Evolutionary conservation across 1,140 invertebrate genomes (phyloP), one percentile per base, ranked within the genome.

Genomic region (Schmidtea mediterranea): DNA sequence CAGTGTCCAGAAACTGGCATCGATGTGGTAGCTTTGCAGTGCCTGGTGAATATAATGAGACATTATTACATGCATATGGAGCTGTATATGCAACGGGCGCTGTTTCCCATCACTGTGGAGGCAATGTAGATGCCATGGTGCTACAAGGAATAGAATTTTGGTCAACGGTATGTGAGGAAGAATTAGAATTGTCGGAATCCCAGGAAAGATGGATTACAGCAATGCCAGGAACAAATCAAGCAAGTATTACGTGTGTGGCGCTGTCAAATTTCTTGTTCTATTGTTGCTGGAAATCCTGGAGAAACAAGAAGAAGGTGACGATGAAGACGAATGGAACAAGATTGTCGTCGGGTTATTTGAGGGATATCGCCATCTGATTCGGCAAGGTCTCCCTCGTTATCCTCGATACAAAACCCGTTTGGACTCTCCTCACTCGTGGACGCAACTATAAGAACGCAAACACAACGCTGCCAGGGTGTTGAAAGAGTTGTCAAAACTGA

Each of bases 251-350:
- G 87, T 87, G 19, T 80, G 84, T 67, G 87, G 90, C 50, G 92
- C 90, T 39, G 67, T 97, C 2, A 82, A 84, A 59, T 94, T 78
- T 63, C 72, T 98, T 46, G 80, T 90, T 23, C 90, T 89, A 18
- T 78, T 95, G 43, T 70, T 98, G 0, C 77, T 90, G 62, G 75
- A 82, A 57, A 87, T 82, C 58, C 66, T 98, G 41, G 90, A 86
- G 0, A 90, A 90, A 67, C 87, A 95, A 63, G 72, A 52, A 36
- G 71, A 74, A 32, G 58, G 57, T 47, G 84, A 89, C 61, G 87
- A 97, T 66, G 89, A 97, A 63, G 84, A 98, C 62, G 89, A 94
- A 59, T 99, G 92, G 92, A 95, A 92, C n/a, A n/a, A n/a, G n/a
- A n/a, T n/a, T n/a, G n/a, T n/a, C n/a, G n/a, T n/a, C n/a, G n/a